A percentile compares a stretch with the other conserved stretches of the same genome.
These are phyloP conservation scores for Ceyx melanurus DNA, from an alignment of 2,113 vertebrate genomes.

Conservation along the genomic window DNA sequence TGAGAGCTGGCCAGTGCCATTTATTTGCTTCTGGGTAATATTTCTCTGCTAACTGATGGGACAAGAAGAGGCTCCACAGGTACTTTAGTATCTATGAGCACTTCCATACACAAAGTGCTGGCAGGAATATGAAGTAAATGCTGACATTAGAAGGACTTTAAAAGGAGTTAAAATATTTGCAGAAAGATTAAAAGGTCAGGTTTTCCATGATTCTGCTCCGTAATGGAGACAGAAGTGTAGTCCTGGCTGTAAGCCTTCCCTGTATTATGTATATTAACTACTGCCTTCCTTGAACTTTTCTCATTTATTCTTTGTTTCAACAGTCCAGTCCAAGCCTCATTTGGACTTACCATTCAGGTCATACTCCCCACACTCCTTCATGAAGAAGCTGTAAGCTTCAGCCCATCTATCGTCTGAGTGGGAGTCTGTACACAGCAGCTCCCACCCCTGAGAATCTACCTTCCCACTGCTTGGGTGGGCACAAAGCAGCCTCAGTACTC, in stretches of 20 bases:
- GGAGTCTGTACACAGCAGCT: background rate
- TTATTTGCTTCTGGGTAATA: slow-evolving; percentile 31
- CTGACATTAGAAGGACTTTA: background rate
- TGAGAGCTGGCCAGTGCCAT: background rate
- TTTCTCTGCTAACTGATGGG: slow-evolving; percentile 21
- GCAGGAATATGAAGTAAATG: background rate
- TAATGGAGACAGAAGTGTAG: background rate
- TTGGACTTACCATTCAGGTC: background rate
- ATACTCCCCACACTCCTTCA: background rate
- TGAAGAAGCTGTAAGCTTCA: background rate
- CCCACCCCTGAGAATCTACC: background rate
- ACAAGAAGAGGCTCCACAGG: background rate
- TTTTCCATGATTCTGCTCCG: slow-evolving; percentile 23
- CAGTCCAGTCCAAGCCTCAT: background rate
- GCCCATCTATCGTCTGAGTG: background rate
- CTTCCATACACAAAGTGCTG: background rate
- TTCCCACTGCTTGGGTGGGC: background rate
- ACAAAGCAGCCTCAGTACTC: slow-evolving; percentile 21
- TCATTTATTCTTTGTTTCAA: background rate
- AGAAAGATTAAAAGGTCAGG: background rate
- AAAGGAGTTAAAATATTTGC: slow-evolving; percentile 44
- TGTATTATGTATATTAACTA: background rate
- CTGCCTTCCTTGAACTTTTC: background rate
- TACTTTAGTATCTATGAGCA: background rate
- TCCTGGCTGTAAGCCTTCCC: background rate